Evolutionary conservation across 2,888 invertebrate species (phyloP), one percentile per base, ranked within the genome.

Genomic region (Megalurothrips usitatus): DNA sequence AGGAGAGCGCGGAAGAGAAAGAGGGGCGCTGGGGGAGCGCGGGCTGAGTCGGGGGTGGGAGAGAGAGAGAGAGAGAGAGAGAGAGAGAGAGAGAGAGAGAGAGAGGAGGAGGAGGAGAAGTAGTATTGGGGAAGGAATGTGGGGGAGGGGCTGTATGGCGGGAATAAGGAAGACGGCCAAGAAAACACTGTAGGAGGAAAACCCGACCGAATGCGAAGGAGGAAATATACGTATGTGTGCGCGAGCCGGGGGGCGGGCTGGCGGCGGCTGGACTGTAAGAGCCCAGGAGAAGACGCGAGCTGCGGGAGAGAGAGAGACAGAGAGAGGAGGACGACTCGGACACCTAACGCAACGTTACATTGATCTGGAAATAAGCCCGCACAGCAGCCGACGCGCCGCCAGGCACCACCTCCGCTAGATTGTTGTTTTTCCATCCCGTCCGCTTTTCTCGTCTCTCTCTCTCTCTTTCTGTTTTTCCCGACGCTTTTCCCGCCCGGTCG

Each of bases 361-460:
- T 75, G 68, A 75, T 75, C 68, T 75, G 26, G 68, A 75, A 75
- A 75, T 75, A 75, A 75, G 23, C 1, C 49, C 68, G 26, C 80
- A 49, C 34, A n/a, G 43, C 79, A 79, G 12, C 47, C 28, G n/a
- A n/a, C 68, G 34, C 14, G 11, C 63, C n/a, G 58, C 80, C 11
- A 43, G n/a, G n/a, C n/a, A n/a, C n/a, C n/a, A n/a, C n/a, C n/a
- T n/a, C n/a, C n/a, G n/a, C 48, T 78, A 80, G 68, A 80, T 80
- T 81, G 81, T 80, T 83, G 83, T 84, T 84, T 84, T 83, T 84
- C 83, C 81, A 28, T 52, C 17, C 78, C 52, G 48, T 78, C 68
- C 83, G 80, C 82, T 82, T 80, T 82, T 81, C 81, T 81, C 81
- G 34, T 81, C 79, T 80, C 63, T 63, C 81, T 48, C 81, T 47